A percentile compares a stretch with the other conserved stretches of the same genome.
Conservation (phyloP, 2,797 vertebrate genomes). For the Ceyx erithaca region DNA sequence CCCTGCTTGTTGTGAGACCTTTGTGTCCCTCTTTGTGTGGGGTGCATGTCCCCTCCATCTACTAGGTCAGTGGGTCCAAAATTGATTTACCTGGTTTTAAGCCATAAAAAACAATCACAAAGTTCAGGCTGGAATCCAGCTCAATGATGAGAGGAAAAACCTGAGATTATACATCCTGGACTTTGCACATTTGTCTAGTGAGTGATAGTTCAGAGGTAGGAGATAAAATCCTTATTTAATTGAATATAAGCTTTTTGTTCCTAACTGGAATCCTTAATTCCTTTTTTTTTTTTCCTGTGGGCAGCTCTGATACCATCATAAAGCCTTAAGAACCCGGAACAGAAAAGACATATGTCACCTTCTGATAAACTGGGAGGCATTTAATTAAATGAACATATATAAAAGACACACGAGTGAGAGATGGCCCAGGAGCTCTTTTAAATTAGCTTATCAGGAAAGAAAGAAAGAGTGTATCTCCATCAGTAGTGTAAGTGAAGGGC, state of each 20-base stretch:
- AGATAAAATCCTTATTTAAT: neutral
- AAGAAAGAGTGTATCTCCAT: neutral
- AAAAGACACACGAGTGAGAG: neutral
- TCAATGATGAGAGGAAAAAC: neutral
- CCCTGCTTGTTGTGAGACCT: neutral
- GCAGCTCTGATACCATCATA: neutral
- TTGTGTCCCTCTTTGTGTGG: neutral
- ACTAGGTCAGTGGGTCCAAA: neutral
- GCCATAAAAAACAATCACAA: neutral
- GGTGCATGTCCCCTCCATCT: neutral
- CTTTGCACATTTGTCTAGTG: neutral
- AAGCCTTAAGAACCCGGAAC: neutral
- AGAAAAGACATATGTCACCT: neutral
- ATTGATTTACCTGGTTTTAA: neutral
- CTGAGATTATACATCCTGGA: neutral
- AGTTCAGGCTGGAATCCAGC: neutral
- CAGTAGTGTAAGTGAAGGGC: neutral
- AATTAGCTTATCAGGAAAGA: neutral
- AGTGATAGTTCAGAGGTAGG: neutral
- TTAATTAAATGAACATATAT: slow-evolving; percentile 10
- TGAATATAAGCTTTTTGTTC: neutral
- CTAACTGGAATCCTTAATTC: neutral
- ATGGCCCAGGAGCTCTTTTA: neutral
- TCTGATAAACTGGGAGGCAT: neutral
- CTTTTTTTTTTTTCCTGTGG: neutral